Percentiles rank a stretch among this genome's conserved stretches.
These are phyloP conservation scores for Acanthurus lineatus DNA, from an alignment of 2,797 vertebrate genomes.

Conservation along the genomic window DNA sequence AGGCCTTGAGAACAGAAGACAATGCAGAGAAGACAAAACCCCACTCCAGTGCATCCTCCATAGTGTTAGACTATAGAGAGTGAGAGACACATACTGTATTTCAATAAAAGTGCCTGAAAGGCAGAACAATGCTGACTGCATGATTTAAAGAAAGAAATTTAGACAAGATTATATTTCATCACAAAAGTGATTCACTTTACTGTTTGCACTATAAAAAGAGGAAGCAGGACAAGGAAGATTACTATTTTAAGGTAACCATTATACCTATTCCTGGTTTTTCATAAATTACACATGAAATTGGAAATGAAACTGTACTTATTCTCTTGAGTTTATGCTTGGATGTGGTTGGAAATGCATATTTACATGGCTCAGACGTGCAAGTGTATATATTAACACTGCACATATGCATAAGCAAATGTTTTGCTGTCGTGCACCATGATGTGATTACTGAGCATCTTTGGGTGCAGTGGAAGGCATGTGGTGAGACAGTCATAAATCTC, in stretches of 20 bases:
- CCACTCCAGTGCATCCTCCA: constrained; percentile 14
- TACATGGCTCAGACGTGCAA: background rate
- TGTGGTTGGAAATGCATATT: constrained; percentile 20
- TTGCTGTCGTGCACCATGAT: constrained; percentile 34
- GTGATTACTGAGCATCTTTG: constrained; percentile 58
- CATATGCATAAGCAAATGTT: constrained; percentile 13
- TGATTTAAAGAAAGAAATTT: constrained; percentile 35
- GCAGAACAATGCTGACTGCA: constrained; percentile 58
- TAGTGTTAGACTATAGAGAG: background rate
- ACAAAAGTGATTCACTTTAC: constrained; percentile 37
- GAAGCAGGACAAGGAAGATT: constrained; percentile 47
- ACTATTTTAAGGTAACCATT: constrained; percentile 7
- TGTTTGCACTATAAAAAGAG: constrained; percentile 34
- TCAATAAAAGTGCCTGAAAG: constrained; percentile 38
- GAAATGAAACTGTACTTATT: constrained; percentile 7
- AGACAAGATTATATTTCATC: constrained; percentile 49
- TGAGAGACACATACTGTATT: constrained; percentile 29
- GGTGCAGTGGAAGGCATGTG: constrained; percentile 33
- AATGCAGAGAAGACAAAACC: constrained; percentile 11
- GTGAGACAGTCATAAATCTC: constrained; percentile 59
- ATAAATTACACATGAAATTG: constrained; percentile 15
- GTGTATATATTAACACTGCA: background rate
- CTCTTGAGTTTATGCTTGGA: background rate
- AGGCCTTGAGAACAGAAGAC: background rate
- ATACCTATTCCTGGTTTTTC: background rate